A percentile compares a stretch with the other conserved stretches of the same genome.
Conservation (phyloP, 2,888 invertebrate genomes). For the Erebia ligea region DNA sequence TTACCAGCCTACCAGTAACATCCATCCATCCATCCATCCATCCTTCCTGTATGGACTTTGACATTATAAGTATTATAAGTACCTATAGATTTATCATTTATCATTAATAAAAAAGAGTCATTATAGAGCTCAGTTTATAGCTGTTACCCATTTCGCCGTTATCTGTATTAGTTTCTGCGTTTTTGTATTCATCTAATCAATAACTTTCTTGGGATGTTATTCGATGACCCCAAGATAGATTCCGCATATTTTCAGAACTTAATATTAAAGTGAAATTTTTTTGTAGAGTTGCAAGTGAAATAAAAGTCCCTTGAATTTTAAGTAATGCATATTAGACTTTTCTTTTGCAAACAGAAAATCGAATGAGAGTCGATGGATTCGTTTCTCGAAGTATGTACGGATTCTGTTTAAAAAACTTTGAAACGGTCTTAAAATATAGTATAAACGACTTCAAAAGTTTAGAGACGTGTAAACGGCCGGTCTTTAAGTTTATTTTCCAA, state of each 20-base stretch:
- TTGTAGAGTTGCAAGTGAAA: not conserved
- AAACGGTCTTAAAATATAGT: not conserved
- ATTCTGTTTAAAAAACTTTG: slow-evolving; percentile 6
- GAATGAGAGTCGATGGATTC: not conserved
- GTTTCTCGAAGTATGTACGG: not conserved
- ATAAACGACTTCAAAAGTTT: slow-evolving; percentile 4
- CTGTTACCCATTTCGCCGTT: too few species aligned
- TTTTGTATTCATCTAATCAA: too few species aligned
- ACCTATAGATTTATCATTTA: too few species aligned
- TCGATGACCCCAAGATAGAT: too few species aligned
- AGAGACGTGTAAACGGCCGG: not conserved
- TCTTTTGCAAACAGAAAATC: slow-evolving; percentile 7
- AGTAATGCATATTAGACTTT: not conserved
- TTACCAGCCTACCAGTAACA: too few species aligned
- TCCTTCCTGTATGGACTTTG: too few species aligned
- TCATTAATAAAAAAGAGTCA: too few species aligned
- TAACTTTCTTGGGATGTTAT: too few species aligned
- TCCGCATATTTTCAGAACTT: not conserved
- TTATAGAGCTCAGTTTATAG: too few species aligned
- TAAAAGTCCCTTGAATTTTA: not conserved
- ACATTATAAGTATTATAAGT: too few species aligned
- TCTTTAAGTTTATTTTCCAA: not conserved
- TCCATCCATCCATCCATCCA: too few species aligned
- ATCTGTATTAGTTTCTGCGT: too few species aligned
- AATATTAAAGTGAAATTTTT: not conserved